Evolutionary conservation across 2,113 vertebrate species (phyloP).

Genomic region (Psittacula cyanocephala): DNA sequence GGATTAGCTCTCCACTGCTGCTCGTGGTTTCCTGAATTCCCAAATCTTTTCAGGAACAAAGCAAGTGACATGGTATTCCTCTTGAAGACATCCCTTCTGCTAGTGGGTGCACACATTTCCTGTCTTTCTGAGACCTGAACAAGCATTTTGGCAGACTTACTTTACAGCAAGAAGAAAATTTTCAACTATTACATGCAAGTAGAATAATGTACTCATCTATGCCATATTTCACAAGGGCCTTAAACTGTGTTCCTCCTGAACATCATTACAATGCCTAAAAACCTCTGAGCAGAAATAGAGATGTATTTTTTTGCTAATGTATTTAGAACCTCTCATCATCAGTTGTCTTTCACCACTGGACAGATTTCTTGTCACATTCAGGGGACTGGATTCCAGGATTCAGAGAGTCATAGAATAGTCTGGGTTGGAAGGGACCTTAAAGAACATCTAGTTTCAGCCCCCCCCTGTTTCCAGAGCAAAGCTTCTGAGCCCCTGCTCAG

Average conservation of each 20-base stretch:
- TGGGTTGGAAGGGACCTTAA: not conserved
- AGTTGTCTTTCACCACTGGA: not conserved
- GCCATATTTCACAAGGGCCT: not conserved
- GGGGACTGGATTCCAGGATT: not conserved
- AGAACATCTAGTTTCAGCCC: not conserved
- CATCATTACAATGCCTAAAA: not conserved
- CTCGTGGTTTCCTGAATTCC: not conserved
- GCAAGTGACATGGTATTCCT: slow-evolving; percentile 45
- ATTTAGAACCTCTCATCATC: not conserved
- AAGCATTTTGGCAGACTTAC: not conserved
- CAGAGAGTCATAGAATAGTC: not conserved
- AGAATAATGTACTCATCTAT: not conserved
- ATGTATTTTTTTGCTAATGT: not conserved
- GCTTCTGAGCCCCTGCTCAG: not conserved
- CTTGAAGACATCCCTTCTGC: slow-evolving; percentile 61
- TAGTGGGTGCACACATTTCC: slow-evolving; percentile 40
- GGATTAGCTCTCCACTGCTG: slow-evolving; percentile 58
- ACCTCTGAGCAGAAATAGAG: not conserved
- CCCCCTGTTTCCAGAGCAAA: not conserved
- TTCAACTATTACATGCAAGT: not conserved
- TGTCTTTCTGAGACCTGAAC: not conserved
- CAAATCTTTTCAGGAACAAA: slow-evolving; percentile 50
- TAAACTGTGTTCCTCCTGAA: not conserved
- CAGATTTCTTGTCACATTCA: not conserved
- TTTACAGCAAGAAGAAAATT: not conserved